Base-by-base conservation (phyloP, 2,113 vertebrate species). In the Columba janthina region DNA sequence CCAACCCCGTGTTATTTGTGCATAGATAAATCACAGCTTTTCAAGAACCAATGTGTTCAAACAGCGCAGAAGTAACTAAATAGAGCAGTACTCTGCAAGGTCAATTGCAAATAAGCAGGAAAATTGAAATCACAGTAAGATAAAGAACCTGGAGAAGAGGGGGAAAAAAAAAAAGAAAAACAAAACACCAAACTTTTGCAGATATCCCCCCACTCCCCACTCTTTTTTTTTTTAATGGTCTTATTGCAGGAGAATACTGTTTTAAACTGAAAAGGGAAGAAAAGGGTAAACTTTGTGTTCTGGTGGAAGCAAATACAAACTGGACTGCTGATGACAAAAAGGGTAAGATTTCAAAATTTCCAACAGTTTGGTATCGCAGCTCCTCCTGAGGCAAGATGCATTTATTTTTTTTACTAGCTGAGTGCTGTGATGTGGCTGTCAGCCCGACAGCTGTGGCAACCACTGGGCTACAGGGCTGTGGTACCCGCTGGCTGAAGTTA, bases 61-160 rank as follows among this genome's bases (percentile, higher is more conserved):
- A 71, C 8, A 74, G 19, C 1, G 14, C 5, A 66, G 15, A 78
- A 71, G 17, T 71, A 70, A 74, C 61, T 54, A 54, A 61, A 36
- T 1, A 31, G 44, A 51, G 14, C 10, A 13, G 8, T 19, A 40
- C 5, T 56, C 12, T 29, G 61, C 1, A 0, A 22, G 3, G 5
- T 6, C 13, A 44, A 14, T 15, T 75, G 18, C 26, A 84, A 94
- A 75, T 5, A 66, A 65, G 14, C 16, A 50, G 16, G 53, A 95
- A 46, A 93, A 67, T 0, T 56, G 19, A 89, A 72, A 65, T 38
- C 15, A 66, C 1, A 1, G 7, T 46, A 61, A 82, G 6, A 62
- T 6, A 58, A 78, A 44, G 44, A 46, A 46, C 44, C 44, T 46
- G 44, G 44, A 46, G 7, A 3, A 2, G 13, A 6, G 8, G 29